Conservation (phyloP, 30 jellyfish, hydroid and myxozoan genomes). For the Catostylus mosaicus region DNA sequence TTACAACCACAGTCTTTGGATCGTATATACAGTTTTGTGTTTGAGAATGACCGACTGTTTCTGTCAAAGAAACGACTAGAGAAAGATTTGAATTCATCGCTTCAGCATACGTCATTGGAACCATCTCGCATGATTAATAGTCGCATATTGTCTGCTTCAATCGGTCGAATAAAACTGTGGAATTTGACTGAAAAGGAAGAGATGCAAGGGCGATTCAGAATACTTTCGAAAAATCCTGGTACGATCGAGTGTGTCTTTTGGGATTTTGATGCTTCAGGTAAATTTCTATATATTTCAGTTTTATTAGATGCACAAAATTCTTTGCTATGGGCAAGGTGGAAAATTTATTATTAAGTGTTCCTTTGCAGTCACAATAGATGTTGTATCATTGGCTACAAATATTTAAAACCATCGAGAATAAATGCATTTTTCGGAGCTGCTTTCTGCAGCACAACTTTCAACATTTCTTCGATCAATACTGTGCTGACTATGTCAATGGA, state of each 20-base stretch:
- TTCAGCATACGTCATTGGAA: not conserved
- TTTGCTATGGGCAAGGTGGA: too few relatives aligned
- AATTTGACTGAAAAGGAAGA: constrained; percentile 54
- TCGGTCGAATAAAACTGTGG: constrained; percentile 46
- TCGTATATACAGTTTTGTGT: constrained; percentile 64
- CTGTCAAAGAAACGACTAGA: constrained; percentile 20
- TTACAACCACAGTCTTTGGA: not conserved
- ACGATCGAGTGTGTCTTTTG: constrained; percentile 54
- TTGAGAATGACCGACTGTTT: constrained; percentile 50
- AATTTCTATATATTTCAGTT: too few relatives aligned
- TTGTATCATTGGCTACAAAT: too few relatives aligned
- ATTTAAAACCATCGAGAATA: too few relatives aligned
- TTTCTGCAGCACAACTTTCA: too few relatives aligned
- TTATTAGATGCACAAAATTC: too few relatives aligned
- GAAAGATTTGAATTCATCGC: not conserved
- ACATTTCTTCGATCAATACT: too few relatives aligned
- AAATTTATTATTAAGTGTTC: too few relatives aligned
- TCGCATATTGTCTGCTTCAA: constrained; percentile 77
- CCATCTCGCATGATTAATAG: constrained; percentile 51
- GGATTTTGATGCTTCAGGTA: constrained; percentile 60
- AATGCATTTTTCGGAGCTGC: too few relatives aligned
- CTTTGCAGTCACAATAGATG: too few relatives aligned
- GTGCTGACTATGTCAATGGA: too few relatives aligned
- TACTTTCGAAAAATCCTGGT: constrained; percentile 16
- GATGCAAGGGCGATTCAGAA: constrained; percentile 27